These are phyloP conservation scores for Silurus meridionalis DNA, from an alignment of 2,113 vertebrate genomes.

Conservation along the genomic window DNA sequence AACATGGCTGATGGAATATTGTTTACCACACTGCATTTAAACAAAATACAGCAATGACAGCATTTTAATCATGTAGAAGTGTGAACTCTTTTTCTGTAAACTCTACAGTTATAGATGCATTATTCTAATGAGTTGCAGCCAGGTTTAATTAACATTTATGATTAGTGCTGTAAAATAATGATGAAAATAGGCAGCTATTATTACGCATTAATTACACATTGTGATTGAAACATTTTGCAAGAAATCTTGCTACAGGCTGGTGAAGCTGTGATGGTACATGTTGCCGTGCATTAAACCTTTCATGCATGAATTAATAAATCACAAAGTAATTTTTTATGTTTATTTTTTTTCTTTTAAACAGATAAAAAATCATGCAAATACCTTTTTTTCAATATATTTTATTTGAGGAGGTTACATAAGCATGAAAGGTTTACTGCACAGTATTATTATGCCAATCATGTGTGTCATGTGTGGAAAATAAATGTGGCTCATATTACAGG, in stretches of 20 bases:
- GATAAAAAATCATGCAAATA: too few species aligned
- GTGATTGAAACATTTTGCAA: not conserved
- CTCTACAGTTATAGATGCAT: conserved; percentile 41
- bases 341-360: not conserved
- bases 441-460: too few species aligned
- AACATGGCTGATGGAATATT: conserved; percentile 14
- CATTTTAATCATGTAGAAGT: conserved; percentile 33
- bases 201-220: not conserved
- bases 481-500: not conserved
- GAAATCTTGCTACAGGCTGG: not conserved
- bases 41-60: conserved; percentile 48
- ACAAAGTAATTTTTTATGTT: not conserved
- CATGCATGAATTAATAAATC: too few species aligned
- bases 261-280: not conserved
- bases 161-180: not conserved
- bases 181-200: not conserved
- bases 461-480: not conserved
- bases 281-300: not conserved
- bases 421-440: too few species aligned
- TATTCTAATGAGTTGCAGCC: conserved; percentile 64
- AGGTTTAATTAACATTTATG: conserved; percentile 61
- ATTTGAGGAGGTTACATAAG: too few species aligned
- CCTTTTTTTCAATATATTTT: too few species aligned
- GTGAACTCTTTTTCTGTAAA: not conserved
- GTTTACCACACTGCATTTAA: not conserved